phyloP scores from a whole-genome alignment of 1,140 invertebrate genomes.

The Listronotus oregonensis region DNA sequence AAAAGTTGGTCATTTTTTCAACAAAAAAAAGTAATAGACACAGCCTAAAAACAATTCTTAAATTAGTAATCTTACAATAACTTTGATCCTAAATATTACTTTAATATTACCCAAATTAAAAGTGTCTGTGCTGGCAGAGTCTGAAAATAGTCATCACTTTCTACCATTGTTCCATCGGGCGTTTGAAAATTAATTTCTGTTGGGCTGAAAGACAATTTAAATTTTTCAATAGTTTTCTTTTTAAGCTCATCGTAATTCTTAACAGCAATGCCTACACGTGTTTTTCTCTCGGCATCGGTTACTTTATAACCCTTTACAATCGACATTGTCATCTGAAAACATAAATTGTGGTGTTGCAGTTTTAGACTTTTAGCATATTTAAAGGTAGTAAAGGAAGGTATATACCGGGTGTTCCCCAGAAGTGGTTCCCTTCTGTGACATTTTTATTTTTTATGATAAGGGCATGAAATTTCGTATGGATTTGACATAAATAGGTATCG shows the following conservation, averaged over 20 bases:
- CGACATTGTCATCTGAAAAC: slow-evolving; percentile 32
- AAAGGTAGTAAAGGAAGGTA: too few relatives aligned
- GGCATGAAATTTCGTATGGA: too few relatives aligned
- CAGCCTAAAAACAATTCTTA: too few relatives aligned
- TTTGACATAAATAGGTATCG: too few relatives aligned
- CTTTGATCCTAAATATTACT: not conserved
- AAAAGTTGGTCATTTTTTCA: too few relatives aligned
- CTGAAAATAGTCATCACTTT: slow-evolving; percentile 74
- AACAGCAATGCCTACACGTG: slow-evolving; percentile 54
- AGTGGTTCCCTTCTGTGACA: too few relatives aligned
- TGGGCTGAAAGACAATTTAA: slow-evolving; percentile 47
- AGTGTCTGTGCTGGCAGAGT: slow-evolving; percentile 74
- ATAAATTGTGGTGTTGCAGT: not conserved
- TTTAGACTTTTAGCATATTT: too few relatives aligned
- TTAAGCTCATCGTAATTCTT: slow-evolving; percentile 52
- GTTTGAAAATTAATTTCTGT: slow-evolving; percentile 51
- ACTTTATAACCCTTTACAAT: slow-evolving; percentile 52
- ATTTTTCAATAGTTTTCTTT: slow-evolving; percentile 54
- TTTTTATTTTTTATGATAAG: too few relatives aligned
- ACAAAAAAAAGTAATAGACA: too few relatives aligned
- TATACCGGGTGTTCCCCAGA: too few relatives aligned
- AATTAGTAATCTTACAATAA: too few relatives aligned
- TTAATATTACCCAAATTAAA: slow-evolving; percentile 63
- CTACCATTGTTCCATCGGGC: slow-evolving; percentile 72
- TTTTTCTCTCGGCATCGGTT: slow-evolving; percentile 53